Base-by-base conservation (phyloP, 2,113 vertebrate species). In the Tinamus guttatus region DNA sequence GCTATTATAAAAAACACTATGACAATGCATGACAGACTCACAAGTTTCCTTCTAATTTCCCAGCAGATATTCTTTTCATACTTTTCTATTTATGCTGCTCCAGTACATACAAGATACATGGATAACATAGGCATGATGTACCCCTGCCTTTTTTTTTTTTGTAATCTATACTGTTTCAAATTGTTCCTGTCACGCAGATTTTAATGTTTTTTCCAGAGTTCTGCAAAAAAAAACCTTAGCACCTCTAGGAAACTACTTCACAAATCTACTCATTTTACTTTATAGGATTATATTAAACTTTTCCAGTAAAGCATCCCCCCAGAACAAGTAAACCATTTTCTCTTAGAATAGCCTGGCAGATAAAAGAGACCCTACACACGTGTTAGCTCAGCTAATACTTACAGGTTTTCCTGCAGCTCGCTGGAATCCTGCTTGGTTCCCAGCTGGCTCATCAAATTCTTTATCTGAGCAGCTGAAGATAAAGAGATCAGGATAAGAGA, bases 371-470 rank as follows among this genome's bases (percentile, higher is more conserved):
- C 7, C 13, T 25, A 30, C 4, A 70, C 4, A 93, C 62, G 15
- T 7, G 3, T 69, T 59, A 45, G n/a, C 34, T 83, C 32, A 38
- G 49, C 49, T 58, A 47, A 77, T 95, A 99, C 99, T 97, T 97
- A 99, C 99, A 99, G 96, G 90, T 98, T 99, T 90, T 99, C 99
- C 96, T 99, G 99, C 63, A 99, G 98, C 32, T 99, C 98, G 95
- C 98, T 99, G 92, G 98, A 99, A 96, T 99, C 99, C 91, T 99
- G 99, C 88, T 98, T 99, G 70, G 99, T 99, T 97, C 99, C 99
- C 91, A 99, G 95, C 89, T 99, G 99, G 98, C 97, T 99, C 97
- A 99, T 99, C 97, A 99, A 98, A 96, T 97, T 99, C 98, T 99
- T 99, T 94, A 99, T 99, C 81, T 99, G 99, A 91, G 98, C 98